Evolutionary conservation across 92 coral and sea anemone genomes (phyloP).

Genomic region (Heliopora coerulea): DNA sequence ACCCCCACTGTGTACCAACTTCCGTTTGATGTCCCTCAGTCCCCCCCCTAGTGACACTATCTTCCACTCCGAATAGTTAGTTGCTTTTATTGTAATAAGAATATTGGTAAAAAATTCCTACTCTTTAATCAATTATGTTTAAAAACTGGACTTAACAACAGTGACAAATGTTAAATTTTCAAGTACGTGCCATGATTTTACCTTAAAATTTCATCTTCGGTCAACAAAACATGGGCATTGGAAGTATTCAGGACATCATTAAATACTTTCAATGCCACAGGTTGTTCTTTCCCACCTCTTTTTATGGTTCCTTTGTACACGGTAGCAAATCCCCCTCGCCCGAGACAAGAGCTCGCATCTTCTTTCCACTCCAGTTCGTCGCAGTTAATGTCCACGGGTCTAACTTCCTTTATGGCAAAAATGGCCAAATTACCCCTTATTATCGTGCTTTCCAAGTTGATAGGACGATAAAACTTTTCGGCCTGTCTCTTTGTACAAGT

Average conservation of each 20-base stretch:
- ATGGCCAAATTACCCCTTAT: conserved; percentile 20
- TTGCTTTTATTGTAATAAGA: too few species aligned
- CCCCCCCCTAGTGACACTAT: too few species aligned
- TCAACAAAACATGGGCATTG: conserved; percentile 23
- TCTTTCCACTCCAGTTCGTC: conserved; percentile 49
- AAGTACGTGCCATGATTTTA: background rate
- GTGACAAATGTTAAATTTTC: too few species aligned
- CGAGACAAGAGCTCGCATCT: conserved; percentile 22
- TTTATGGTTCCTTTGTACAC: conserved; percentile 51
- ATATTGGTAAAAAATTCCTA: too few species aligned
- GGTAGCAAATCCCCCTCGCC: conserved; percentile 43
- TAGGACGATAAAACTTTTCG: conserved; percentile 27
- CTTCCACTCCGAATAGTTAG: too few species aligned
- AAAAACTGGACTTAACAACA: too few species aligned
- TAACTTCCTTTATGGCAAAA: conserved; percentile 36
- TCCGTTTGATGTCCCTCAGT: too few species aligned
- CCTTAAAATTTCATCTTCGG: conserved; percentile 45
- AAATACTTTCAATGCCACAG: conserved; percentile 52
- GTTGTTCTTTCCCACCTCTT: background rate
- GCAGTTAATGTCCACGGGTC: conserved; percentile 9
- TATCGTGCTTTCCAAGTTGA: background rate
- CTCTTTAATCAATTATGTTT: too few species aligned
- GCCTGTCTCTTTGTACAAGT: conserved; percentile 17
- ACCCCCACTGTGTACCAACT: too few species aligned
- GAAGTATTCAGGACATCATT: background rate